These are phyloP conservation scores for Reinhardtius hippoglossoides DNA, from an alignment of 2,113 vertebrate genomes.

Conservation along the genomic window DNA sequence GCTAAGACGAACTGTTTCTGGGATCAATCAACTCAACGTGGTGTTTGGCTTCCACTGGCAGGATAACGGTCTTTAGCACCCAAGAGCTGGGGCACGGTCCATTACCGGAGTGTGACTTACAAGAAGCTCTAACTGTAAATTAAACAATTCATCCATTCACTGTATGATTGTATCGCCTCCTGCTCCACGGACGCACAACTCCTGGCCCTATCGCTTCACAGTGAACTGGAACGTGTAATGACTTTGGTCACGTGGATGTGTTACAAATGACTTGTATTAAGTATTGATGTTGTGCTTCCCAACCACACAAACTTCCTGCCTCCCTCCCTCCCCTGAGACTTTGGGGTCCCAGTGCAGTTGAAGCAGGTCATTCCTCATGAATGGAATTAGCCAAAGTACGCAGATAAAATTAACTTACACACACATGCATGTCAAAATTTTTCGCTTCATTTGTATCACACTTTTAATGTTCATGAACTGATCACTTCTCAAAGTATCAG, in stretches of 20 bases:
- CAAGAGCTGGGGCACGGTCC: conserved; percentile 1
- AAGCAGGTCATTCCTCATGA: background rate
- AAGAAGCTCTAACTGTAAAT: conserved; percentile 32
- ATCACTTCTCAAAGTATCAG: background rate
- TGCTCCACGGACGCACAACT: background rate
- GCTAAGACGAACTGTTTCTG: conserved; percentile 35
- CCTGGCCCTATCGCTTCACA: background rate
- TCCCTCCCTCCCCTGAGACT: background rate
- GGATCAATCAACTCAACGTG: conserved; percentile 60
- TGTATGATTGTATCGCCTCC: conserved; percentile 1
- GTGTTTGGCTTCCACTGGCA: conserved; percentile 10
- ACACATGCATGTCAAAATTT: background rate
- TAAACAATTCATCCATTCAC: conserved; percentile 7
- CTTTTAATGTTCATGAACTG: background rate
- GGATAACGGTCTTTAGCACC: conserved; percentile 23
- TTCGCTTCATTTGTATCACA: background rate
- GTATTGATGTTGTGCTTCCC: conserved; percentile 54
- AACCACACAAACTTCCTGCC: conserved; percentile 3
- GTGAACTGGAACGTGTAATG: conserved; percentile 25
- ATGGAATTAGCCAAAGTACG: background rate
- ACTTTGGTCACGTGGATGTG: conserved; percentile 17
- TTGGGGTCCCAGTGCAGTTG: background rate
- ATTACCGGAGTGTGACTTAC: conserved; percentile 22
- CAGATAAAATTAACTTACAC: background rate
- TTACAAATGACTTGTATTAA: conserved; percentile 42